Base-by-base conservation (phyloP, 64 coral and sea anemone genomes). In the Actinia tenebrosa region DNA sequence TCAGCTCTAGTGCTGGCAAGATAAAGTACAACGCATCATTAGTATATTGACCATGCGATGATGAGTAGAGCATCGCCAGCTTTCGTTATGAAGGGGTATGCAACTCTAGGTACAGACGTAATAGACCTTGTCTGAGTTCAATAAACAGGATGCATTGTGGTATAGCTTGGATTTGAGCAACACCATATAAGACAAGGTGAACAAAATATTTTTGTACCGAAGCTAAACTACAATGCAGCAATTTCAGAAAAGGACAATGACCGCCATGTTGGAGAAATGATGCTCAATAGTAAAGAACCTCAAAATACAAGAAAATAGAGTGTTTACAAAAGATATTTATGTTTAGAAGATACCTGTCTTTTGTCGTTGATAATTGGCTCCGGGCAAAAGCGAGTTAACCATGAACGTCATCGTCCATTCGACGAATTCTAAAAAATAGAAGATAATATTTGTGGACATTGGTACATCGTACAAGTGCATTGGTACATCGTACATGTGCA, bases 311-410 rank as follows among this genome's bases (percentile, higher is more conserved):
- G 60, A 3, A 69, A 69, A 20, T n/a, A 69, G 9, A 15, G 3
- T 37, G 30, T 37, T 37, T 37, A 37, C 1, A 37, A 1, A 37
- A 37, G 0, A 37, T 37, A 37, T 37, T 37, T 37, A 37, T 37
- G 7, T 18, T 27, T 10, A 1, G 2, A 11, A 27, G 18, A 18
- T 92, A 92, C 91, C 86, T 86, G 86, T 92, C 23, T 84, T 89
- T 77, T 92, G 91, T 64, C 91, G 62, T 78, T 92, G 91, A 79
- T 92, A 92, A 20, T 84, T 84, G 9, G 91, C 79, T 63, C 91
- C 91, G 53, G 91, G 91, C 59, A 92, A 84, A 16, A 92, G 80
- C 14, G 82, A 88, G 77, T 85, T 82, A 5, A 61, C 2, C 54
- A 84, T 71, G 14, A 92, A 79, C 19, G 60, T 84, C 15, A 83